Conservation (phyloP, 2,888 invertebrate species). For the Pterostichus niger region DNA sequence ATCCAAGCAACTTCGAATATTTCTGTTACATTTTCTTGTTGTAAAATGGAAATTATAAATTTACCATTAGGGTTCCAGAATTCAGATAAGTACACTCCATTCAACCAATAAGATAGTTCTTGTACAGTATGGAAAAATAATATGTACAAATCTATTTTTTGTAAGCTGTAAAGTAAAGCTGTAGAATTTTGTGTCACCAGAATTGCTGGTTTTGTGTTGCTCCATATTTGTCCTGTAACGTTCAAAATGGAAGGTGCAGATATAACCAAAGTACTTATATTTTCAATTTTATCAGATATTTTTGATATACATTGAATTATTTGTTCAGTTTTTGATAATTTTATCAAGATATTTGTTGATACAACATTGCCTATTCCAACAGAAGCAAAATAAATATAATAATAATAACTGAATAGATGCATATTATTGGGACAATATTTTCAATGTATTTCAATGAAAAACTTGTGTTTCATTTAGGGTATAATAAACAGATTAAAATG, state of each 20-base stretch:
- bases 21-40: constrained; percentile 4
- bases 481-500: too few relatives aligned
- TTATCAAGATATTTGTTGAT: too few relatives aligned
- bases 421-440: too few relatives aligned
- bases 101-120: constrained; percentile 27
- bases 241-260: background rate
- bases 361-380: too few relatives aligned
- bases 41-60: constrained; percentile 33
- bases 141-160: constrained; percentile 16
- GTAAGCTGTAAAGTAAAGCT: background rate
- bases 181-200: background rate
- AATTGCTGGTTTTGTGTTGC: background rate
- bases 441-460: too few relatives aligned
- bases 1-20: constrained; percentile 46
- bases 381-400: too few relatives aligned
- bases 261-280: constrained; percentile 2
- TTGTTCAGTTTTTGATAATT: background rate
- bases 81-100: background rate
- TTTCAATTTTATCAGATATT: background rate
- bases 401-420: too few relatives aligned
- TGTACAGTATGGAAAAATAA: constrained; percentile 9
- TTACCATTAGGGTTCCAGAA: constrained; percentile 60
- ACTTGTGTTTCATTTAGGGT: too few relatives aligned
- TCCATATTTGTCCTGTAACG: background rate
- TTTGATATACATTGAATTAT: constrained; percentile 3